phyloP scores from a whole-genome alignment of 2,888 invertebrate genomes.

The Metalampra italica region DNA sequence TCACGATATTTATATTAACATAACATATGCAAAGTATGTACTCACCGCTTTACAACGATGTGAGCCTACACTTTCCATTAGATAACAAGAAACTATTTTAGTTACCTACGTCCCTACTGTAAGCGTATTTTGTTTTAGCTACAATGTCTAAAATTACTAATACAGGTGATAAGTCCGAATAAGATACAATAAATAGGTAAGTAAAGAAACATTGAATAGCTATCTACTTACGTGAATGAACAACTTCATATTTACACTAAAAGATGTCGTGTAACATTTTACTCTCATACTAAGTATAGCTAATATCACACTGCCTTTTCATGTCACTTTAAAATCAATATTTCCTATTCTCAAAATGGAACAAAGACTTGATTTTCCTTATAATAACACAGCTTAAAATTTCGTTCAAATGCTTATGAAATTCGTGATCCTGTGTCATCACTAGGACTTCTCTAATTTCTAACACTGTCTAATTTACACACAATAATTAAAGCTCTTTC shows the following conservation, averaged over 20 bases:
- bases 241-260: constrained; percentile 19
- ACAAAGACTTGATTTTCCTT: constrained; percentile 18
- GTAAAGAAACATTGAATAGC: constrained; percentile 11
- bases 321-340: constrained; percentile 14
- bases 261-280: constrained; percentile 18
- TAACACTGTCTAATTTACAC: constrained; percentile 41
- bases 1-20: constrained; percentile 25
- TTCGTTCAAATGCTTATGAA: constrained; percentile 15
- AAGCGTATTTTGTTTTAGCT: constrained; percentile 51
- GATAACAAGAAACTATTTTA: constrained; percentile 23
- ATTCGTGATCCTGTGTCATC: constrained; percentile 38
- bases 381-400: constrained; percentile 23
- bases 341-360: constrained; percentile 16
- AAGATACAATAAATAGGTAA: constrained; percentile 33
- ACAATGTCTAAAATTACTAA: constrained; percentile 18
- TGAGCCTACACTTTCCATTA: not conserved
- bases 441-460: constrained; percentile 30
- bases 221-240: constrained; percentile 17
- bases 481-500: constrained; percentile 67
- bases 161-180: constrained; percentile 15
- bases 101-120: constrained; percentile 30
- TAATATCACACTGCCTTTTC: constrained; percentile 62
- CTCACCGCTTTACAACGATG: not conserved
- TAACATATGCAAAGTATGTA: not conserved
- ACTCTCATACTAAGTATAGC: constrained; percentile 42